Evolutionary conservation across 1,140 invertebrate genomes (phyloP), one percentile per base, ranked within the genome.

Genomic region (Pissodes strobi): DNA sequence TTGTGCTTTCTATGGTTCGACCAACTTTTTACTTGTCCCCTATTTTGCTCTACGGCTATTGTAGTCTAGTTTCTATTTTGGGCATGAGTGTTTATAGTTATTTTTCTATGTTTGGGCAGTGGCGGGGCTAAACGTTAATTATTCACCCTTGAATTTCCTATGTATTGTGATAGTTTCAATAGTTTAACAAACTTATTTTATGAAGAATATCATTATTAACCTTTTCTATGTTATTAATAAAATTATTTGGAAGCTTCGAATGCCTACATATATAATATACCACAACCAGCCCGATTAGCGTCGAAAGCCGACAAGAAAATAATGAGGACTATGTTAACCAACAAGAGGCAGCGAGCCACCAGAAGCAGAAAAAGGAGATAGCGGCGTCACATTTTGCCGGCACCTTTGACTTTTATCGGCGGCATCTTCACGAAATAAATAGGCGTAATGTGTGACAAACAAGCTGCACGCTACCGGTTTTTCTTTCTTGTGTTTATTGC

Each of bases 1-100:
- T 67, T 67, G 49, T 67, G 34, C 66, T 63, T 55, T 48, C 43
- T 58, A 49, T 61, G 55, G 51, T 57, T 57, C 64, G 46, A 58
- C 57, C 41, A 38, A 37, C 25, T 43, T 56, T 55, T 56, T 59
- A 37, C 25, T 21, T 18, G 39, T 18, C 43, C 56, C 41, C 27
- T 57, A 13, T 45, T 45, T 57, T 45, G 10, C 55, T 57, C 4
- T n/a, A 3, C 18, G 17, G 9, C 23, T 59, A 48, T 48, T 59
- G 21, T 56, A 38, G 3, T 15, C 53, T 25, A 56, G 30, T 56
- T 51, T 51, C 48, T 51, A 25, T 27, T 51, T 27, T 51, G 48
- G 23, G 48, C 18, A 13, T 18, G 23, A 41, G n/a, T 41, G 38
- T 41, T 41, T 41, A 41, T 18, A 41, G 25, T 10, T 34, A 37